Conservation (phyloP, 2,113 vertebrate species). For the Argyrosomus japonicus region DNA sequence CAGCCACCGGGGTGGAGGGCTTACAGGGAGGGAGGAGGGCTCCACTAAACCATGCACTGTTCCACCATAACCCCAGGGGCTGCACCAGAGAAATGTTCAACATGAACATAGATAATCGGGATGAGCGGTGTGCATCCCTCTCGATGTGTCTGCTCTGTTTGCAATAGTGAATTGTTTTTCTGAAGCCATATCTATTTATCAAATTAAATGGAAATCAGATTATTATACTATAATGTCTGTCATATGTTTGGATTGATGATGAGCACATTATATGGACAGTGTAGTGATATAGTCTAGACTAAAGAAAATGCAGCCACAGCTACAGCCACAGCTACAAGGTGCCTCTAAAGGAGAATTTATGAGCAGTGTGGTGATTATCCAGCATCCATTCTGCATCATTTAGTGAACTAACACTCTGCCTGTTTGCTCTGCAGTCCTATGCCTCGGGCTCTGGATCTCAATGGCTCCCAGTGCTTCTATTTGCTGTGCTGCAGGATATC, state of each 20-base stretch:
- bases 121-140: slow-evolving; percentile 33
- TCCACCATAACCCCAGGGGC: slow-evolving; percentile 67
- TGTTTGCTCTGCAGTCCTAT: slow-evolving; percentile 64
- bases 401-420: slow-evolving; percentile 62
- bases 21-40: slow-evolving; percentile 59
- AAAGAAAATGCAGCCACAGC: slow-evolving; percentile 20
- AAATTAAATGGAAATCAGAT: slow-evolving; percentile 15
- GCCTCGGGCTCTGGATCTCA: slow-evolving; percentile 60
- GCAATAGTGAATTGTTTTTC: not conserved
- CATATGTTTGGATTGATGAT: not conserved
- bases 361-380: slow-evolving; percentile 63
- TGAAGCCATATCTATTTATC: slow-evolving; percentile 7
- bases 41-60: slow-evolving; percentile 59
- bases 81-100: slow-evolving; percentile 64
- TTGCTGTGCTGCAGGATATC: slow-evolving; percentile 69
- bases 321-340: too few relatives aligned
- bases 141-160: slow-evolving; percentile 26
- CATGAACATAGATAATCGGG: slow-evolving; percentile 53
- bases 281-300: not conserved
- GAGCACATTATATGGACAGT: not conserved
- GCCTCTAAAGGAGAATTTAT: slow-evolving; percentile 53
- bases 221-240: not conserved
- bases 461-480: slow-evolving; percentile 74
- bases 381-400: slow-evolving; percentile 74
- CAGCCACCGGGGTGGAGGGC: slow-evolving; percentile 74